Evolutionary conservation across 2,797 vertebrate genomes (phyloP).

Genomic region (Eleutherodactylus coqui): DNA sequence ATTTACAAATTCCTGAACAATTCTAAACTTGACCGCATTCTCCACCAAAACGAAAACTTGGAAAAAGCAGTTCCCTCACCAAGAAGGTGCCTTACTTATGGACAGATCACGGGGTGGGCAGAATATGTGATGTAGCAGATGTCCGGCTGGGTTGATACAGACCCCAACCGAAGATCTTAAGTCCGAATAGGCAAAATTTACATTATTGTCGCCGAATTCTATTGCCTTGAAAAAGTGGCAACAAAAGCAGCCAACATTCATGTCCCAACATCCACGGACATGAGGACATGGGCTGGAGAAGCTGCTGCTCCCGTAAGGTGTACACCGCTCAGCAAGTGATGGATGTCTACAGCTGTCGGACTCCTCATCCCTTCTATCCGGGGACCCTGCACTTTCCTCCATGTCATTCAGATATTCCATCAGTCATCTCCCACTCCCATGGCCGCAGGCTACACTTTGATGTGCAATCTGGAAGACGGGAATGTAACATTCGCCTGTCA

Average conservation of each 20-base stretch:
- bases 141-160: too few relatives aligned
- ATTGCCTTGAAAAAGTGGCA: too few relatives aligned
- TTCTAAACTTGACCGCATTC: not conserved
- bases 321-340: not conserved
- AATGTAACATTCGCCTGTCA: not conserved
- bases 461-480: not conserved
- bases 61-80: not conserved
- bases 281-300: too few relatives aligned
- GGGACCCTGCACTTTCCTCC: not conserved
- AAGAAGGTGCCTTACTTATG: not conserved
- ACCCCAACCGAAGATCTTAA: too few relatives aligned
- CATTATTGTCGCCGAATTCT: too few relatives aligned
- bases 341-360: not conserved
- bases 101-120: too few relatives aligned
- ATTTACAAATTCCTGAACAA: not conserved
- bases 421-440: not conserved
- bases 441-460: not conserved
- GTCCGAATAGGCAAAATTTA: too few relatives aligned
- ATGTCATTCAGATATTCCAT: not conserved
- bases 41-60: not conserved
- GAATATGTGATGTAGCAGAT: too few relatives aligned
- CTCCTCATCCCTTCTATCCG: not conserved
- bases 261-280: too few relatives aligned
- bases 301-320: not conserved
- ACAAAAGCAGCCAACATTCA: too few relatives aligned